Conservation (phyloP, 2,888 invertebrate species). For the Lasioglossum pauxillum region DNA sequence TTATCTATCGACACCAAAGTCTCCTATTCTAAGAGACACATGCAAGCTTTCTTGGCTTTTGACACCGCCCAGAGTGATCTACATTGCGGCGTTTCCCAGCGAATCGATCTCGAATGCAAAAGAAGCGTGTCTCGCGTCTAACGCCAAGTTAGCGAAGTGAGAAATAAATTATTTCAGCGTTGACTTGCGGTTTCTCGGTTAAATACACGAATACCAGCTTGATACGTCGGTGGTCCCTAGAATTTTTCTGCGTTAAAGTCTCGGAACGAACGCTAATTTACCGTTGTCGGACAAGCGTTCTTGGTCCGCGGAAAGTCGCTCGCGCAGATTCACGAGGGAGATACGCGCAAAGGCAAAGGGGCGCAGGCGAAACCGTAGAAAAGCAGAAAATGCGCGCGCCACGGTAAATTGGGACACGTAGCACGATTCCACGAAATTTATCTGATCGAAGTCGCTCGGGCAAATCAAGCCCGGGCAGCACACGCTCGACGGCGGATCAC, state of each 20-base stretch:
- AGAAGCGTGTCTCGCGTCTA: not conserved
- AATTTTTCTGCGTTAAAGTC: not conserved
- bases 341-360: slow-evolving; percentile 29
- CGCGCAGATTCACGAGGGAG: slow-evolving; percentile 42
- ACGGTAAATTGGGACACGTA: slow-evolving; percentile 64
- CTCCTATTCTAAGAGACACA: not conserved
- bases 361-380: slow-evolving; percentile 31
- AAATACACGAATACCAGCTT: not conserved
- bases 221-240: not conserved
- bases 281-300: slow-evolving; percentile 14
- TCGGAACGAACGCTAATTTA: slow-evolving; percentile 37
- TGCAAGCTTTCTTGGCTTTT: not conserved
- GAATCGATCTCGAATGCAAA: not conserved
- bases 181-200: not conserved
- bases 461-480: slow-evolving; percentile 56
- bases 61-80: not conserved
- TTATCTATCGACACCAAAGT: slow-evolving; percentile 4
- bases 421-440: slow-evolving; percentile 66
- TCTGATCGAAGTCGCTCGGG: slow-evolving; percentile 61
- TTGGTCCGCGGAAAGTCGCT: slow-evolving; percentile 13
- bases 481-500: slow-evolving; percentile 48
- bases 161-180: not conserved
- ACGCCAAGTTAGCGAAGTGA: not conserved
- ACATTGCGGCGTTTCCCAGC: not conserved
- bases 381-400: slow-evolving; percentile 55